Evolutionary conservation across 2,113 vertebrate genomes (phyloP), one percentile per base, ranked within the genome.

Genomic region (Arothron firmamentum): DNA sequence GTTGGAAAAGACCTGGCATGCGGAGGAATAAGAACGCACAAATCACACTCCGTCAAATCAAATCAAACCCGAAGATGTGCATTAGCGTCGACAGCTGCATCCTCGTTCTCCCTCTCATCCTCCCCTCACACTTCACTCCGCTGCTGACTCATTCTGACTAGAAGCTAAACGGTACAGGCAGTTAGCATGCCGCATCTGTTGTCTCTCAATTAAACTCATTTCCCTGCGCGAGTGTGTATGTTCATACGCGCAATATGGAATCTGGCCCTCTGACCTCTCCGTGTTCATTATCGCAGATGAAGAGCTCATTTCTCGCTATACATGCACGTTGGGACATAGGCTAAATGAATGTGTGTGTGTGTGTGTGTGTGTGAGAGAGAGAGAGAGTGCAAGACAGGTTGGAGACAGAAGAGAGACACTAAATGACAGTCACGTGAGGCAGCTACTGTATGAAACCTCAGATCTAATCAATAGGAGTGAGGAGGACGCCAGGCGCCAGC

Each of bases 371-470:
- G 53, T 21, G 62, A 67, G 61, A 54, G 52, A 48, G 50, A 48
- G 50, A 53, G 55, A 50, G 67, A 3, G 74, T 46, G 62, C 64
- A 81, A 78, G 82, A 84, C 82, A 81, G 75, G 79, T 83, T 48
- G 66, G 82, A 87, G 83, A 85, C 87, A 77, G 85, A 66, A 74
- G 79, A 86, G 84, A 87, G 79, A 89, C 87, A 87, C 81, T 85
- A 89, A 88, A 89, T 89, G 86, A 89, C 86, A 85, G 86, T 85
- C 85, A 89, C 83, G 82, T 89, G 87, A 87, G 56, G 79, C 51
- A 76, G 83, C 84, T 87, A 86, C 85, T 86, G 85, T 88, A 88
- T 89, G 87, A 89, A 89, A 89, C 84, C 84, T 85, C 87, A 89
- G 84, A 87, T 88, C 83, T 87, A 89, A 89, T 89, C 87, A 89